Percentiles rank a stretch among this genome's conserved stretches.
phyloP scores from a whole-genome alignment of 1,140 invertebrate genomes.

The Drosophila guanche region DNA sequence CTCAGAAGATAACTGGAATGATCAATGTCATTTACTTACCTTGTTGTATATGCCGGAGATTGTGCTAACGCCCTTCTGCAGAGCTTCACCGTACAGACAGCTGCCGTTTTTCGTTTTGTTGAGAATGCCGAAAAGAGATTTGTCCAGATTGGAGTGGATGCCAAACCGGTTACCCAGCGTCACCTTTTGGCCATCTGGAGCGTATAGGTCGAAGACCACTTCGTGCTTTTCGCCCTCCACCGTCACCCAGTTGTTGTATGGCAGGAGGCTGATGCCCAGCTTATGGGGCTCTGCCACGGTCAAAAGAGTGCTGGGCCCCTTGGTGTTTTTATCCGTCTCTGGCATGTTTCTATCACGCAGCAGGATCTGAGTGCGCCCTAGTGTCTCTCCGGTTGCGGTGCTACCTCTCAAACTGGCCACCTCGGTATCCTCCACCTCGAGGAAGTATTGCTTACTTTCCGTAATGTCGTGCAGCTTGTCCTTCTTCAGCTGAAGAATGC shows the following conservation, averaged over 20 bases:
- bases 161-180: constrained; percentile 86
- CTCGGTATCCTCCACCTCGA: constrained; percentile 87
- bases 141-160: constrained; percentile 86
- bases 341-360: constrained; percentile 87
- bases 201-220: constrained; percentile 90
- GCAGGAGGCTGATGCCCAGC: constrained; percentile 86
- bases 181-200: constrained; percentile 87
- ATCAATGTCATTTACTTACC: constrained; percentile 65
- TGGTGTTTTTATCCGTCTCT: constrained; percentile 84
- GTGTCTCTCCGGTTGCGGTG: constrained; percentile 85
- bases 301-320: constrained; percentile 84
- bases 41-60: constrained; percentile 85
- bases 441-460: constrained; percentile 87
- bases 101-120: constrained; percentile 90
- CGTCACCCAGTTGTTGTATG: constrained; percentile 90
- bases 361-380: constrained; percentile 88
- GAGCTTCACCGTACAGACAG: constrained; percentile 87
- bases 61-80: constrained; percentile 86
- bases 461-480: constrained; percentile 87
- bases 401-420: constrained; percentile 86
- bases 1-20: not conserved
- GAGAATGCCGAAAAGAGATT: constrained; percentile 86
- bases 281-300: constrained; percentile 86
- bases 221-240: constrained; percentile 88
- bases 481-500: constrained; percentile 87